Evolutionary conservation across 2,113 vertebrate species (phyloP).

Genomic region (Rafetus swinhoei): DNA sequence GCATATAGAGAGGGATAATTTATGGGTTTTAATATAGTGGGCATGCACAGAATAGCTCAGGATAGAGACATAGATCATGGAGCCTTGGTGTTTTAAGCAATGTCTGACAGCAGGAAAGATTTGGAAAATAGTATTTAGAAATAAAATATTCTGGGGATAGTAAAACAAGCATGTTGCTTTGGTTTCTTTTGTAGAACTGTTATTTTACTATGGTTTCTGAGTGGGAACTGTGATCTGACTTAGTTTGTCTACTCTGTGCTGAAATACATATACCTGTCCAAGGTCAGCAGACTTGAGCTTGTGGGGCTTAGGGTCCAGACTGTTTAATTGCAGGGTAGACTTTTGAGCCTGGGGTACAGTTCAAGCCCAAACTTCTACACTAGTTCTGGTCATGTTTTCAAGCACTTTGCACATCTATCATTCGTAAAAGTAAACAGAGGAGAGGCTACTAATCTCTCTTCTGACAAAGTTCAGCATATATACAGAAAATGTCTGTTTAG

Average conservation of each 20-base stretch:
- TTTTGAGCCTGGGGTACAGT: too few relatives aligned
- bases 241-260: too few relatives aligned
- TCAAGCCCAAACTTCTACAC: too few relatives aligned
- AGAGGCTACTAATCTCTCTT: background rate
- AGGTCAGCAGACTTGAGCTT: too few relatives aligned
- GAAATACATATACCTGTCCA: too few relatives aligned
- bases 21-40: background rate
- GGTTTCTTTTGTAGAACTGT: background rate
- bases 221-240: background rate
- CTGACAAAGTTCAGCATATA: background rate
- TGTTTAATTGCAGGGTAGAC: too few relatives aligned
- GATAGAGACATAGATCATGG: background rate
- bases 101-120: background rate
- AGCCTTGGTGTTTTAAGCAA: background rate
- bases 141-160: background rate
- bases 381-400: background rate
- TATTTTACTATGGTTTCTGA: background rate
- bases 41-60: background rate
- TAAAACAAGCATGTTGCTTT: background rate
- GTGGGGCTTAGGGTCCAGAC: too few relatives aligned
- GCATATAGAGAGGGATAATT: background rate
- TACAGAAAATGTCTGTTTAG: background rate
- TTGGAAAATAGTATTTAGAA: background rate
- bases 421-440: background rate
- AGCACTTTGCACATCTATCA: background rate